These are phyloP conservation scores for Rotaria sp. DNA, from an alignment of 2,888 invertebrate genomes.

Conservation along the genomic window DNA sequence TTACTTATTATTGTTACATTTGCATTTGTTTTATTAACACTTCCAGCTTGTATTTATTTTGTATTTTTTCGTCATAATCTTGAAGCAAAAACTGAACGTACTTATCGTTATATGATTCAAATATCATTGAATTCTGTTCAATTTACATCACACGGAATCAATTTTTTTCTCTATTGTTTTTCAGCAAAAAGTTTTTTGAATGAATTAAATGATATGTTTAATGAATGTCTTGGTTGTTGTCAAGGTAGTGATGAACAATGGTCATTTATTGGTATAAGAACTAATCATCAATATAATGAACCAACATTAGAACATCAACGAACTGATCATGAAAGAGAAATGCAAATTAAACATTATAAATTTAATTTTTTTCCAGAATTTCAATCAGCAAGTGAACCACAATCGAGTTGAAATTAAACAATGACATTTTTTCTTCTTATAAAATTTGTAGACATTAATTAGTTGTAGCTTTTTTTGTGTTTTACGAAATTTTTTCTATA, in stretches of 20 bases:
- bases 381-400: not conserved
- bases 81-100: not conserved
- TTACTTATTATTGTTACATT: constrained; percentile 37
- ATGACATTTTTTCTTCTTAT: too few species aligned
- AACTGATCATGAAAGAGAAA: not conserved
- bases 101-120: constrained; percentile 32
- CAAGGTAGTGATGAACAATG: not conserved
- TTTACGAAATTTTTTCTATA: too few species aligned
- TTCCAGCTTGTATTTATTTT: constrained; percentile 37
- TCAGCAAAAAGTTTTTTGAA: constrained; percentile 34
- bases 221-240: not conserved
- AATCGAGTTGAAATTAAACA: not conserved
- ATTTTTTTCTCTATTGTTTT: constrained; percentile 40
- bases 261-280: not conserved
- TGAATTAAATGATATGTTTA: constrained; percentile 30
- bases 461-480: too few species aligned
- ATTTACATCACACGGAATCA: constrained; percentile 39
- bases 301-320: not conserved
- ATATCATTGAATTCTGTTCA: constrained; percentile 32
- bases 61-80: constrained; percentile 37
- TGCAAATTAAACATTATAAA: not conserved
- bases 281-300: not conserved
- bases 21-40: constrained; percentile 37
- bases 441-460: too few species aligned
- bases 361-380: not conserved